Evolutionary conservation across 2,113 vertebrate genomes (phyloP).

Genomic region (Mionectes macconnelli): DNA sequence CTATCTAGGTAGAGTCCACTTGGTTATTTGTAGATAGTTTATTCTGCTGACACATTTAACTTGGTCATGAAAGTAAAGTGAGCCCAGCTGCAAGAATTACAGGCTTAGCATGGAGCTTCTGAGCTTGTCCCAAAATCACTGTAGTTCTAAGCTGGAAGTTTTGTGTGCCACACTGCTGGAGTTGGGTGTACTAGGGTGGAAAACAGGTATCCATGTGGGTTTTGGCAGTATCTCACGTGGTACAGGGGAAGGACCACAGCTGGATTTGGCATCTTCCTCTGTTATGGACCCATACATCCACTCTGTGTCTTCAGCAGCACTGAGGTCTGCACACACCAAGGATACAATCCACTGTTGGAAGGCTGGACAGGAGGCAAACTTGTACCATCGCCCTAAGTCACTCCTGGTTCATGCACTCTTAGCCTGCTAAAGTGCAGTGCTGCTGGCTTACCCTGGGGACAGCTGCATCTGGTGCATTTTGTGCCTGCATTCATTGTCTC

Average conservation of each 20-base stretch:
- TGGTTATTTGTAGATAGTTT: not conserved
- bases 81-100: not conserved
- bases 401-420: rapidly evolving
- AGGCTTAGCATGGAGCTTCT: not conserved
- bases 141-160: not conserved
- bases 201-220: not conserved
- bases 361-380: not conserved
- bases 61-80: not conserved
- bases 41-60: not conserved
- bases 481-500: not conserved
- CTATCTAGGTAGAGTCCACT: not conserved
- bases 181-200: not conserved
- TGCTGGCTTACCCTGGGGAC: not conserved
- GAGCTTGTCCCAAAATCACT: not conserved
- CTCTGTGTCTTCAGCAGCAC: not conserved
- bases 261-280: not conserved
- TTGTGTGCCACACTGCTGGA: not conserved
- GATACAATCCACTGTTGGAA: not conserved
- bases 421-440: not conserved
- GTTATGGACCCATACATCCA: not conserved
- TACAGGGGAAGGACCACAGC: not conserved
- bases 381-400: not conserved
- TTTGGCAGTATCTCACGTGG: not conserved
- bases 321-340: not conserved
- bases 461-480: not conserved